Evolutionary conservation across 2,797 vertebrate genomes (phyloP).

Genomic region (Hippoglossus hippoglossus): DNA sequence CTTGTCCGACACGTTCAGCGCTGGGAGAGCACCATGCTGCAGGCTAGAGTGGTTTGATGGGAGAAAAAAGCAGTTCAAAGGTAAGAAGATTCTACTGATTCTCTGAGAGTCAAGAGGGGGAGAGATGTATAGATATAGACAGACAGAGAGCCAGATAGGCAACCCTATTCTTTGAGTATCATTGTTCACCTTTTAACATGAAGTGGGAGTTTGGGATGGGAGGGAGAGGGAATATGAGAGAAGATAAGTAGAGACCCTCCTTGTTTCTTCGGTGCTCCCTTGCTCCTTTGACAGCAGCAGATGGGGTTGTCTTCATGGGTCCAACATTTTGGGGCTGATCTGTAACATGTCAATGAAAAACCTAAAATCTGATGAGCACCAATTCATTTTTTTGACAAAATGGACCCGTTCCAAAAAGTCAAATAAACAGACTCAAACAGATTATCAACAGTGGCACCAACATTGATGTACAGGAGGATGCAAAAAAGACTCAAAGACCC

Average conservation of each 20-base stretch:
- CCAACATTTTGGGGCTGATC: background rate
- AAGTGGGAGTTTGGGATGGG: conserved; percentile 39
- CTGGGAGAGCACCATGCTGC: conserved; percentile 54
- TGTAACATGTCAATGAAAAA: background rate
- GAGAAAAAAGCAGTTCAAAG: conserved; percentile 71
- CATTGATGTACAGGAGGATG: too few relatives aligned
- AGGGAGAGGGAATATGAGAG: conserved; percentile 1
- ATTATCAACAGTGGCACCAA: too few relatives aligned
- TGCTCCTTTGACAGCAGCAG: background rate
- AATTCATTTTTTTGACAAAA: background rate
- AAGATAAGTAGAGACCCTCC: background rate
- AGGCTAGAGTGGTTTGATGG: conserved; percentile 66
- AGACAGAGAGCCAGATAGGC: conserved; percentile 5
- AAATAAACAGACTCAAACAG: too few relatives aligned
- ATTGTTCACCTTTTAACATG: conserved; percentile 34
- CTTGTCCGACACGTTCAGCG: conserved; percentile 61
- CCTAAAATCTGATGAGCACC: background rate
- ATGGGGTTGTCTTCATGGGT: background rate
- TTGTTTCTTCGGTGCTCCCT: background rate
- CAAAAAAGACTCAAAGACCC: too few relatives aligned
- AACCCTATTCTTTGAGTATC: conserved; percentile 24
- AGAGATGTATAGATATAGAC: conserved; percentile 46
- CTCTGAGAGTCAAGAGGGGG: conserved; percentile 24
- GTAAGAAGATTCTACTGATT: conserved; percentile 72
- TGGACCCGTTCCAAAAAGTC: too few relatives aligned